phyloP scores from a whole-genome alignment of 2,113 vertebrate genomes.

The Protomyctophum bolini region DNA sequence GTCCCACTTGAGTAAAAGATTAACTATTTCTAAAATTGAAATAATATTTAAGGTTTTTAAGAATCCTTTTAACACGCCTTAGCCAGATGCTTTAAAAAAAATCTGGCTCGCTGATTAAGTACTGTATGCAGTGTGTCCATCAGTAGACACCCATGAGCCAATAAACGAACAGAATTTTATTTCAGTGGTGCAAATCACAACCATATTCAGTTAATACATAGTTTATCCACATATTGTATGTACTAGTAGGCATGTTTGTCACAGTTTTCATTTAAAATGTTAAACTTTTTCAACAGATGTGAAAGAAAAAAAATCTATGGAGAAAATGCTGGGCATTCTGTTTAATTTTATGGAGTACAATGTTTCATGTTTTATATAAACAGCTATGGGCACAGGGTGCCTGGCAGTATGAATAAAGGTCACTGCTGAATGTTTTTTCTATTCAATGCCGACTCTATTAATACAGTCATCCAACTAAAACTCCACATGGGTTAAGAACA shows the following conservation, averaged over 20 bases:
- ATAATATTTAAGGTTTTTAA: not conserved
- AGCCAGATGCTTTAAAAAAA: not conserved
- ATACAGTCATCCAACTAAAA: too few species aligned
- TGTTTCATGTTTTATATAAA: constrained; percentile 44
- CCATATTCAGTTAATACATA: not conserved
- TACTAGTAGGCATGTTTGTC: constrained; percentile 4
- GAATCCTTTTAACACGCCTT: not conserved
- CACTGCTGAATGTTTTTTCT: constrained; percentile 23
- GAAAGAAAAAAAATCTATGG: constrained; percentile 20
- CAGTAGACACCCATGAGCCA: not conserved
- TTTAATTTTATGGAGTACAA: constrained; percentile 54
- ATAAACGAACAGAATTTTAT: not conserved
- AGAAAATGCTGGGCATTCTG: constrained; percentile 77
- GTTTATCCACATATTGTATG: constrained; percentile 34
- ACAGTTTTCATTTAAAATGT: constrained; percentile 13
- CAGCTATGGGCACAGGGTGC: constrained; percentile 40
- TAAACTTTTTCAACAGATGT: constrained; percentile 42
- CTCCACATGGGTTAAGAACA: too few species aligned
- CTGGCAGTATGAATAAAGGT: constrained; percentile 49
- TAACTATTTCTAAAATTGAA: too few species aligned
- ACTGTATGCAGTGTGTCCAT: not conserved
- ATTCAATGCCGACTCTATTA: too few species aligned
- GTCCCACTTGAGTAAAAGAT: too few species aligned
- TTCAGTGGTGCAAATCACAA: not conserved
- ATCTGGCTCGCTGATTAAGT: not conserved